Base-by-base conservation (phyloP, 2,113 vertebrate genomes). In the Bos indicus region DNA sequence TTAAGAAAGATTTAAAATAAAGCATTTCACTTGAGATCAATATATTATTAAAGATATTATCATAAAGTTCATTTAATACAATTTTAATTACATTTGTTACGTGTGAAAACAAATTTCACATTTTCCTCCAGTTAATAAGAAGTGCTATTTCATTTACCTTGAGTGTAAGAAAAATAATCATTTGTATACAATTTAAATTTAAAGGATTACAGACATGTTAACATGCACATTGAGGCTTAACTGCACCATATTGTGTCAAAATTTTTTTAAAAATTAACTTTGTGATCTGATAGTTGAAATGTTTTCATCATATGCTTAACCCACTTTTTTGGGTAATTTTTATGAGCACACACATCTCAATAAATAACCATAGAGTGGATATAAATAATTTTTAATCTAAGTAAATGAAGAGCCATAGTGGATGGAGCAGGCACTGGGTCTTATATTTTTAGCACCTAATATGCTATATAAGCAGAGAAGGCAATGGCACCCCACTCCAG, bases 31-130 rank as follows among this genome's bases (percentile, higher is more conserved):
- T 97, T 90, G 90, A 95, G 87, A 98, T 95, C 87, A 96, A 97
- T 97, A 91, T 48, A 96, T 96, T 97, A 97, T 97, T 96, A 96
- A 96, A 96, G 64, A 96, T 97, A 96, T 96, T 96, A 98, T 85
- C 88, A 51, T 59, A 90, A 97, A 98, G 71, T 95, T 97, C 71
- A 82, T 82, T 96, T 95, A 96, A 95, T 91, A 95, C 1, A 96
- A 96, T 89, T 92, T 98, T 96, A 96, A 94, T 97, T 94, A 71
- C 78, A 96, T 96, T 96, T 46, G 96, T 95, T 97, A 95, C 90
- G 16, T 67, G 95, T 96, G 92, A 96, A 96, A 84, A 92, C 33
- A 97, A 89, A 94, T 97, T 94, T 84, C 62, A 92, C 77, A n/a
- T 43, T 92, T 97, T 60, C 15, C 33, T 26, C 62, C 83, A 95